Evolutionary conservation across 1,140 invertebrate species (phyloP).

Genomic region (Lepeophtheirus salmonis): DNA sequence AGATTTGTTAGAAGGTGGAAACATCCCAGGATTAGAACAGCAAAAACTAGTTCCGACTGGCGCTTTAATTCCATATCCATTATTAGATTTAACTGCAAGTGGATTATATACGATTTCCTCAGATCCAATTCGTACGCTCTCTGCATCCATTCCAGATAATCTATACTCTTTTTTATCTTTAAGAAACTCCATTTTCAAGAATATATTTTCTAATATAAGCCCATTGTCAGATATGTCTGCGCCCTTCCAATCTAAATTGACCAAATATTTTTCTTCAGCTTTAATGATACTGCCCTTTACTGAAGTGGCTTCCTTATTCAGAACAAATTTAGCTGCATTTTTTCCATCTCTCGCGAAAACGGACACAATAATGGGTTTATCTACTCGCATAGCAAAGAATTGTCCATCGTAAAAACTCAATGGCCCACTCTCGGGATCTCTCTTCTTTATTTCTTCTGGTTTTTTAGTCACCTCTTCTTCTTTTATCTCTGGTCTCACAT

Average conservation of each 20-base stretch:
- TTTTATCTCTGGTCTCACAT: no score
- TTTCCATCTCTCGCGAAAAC: not conserved
- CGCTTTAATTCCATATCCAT: not conserved
- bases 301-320: not conserved
- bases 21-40: constrained; percentile 13
- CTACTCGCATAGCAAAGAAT: constrained; percentile 5
- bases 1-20: not conserved
- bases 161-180: not conserved
- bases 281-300: constrained; percentile 13
- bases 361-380: not conserved
- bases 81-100: not conserved
- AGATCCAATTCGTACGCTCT: not conserved
- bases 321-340: not conserved
- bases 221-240: not conserved
- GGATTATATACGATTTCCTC: not conserved
- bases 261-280: not conserved
- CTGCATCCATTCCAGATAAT: not conserved
- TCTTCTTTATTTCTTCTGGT: not conserved
- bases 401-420: constrained; percentile 5
- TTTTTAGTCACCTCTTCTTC: no score
- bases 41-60: constrained; percentile 2
- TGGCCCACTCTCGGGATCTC: constrained; percentile 2
- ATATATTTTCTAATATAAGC: not conserved
- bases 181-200: not conserved
- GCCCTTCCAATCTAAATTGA: constrained; percentile 7